Evolutionary conservation across 2,888 invertebrate genomes (phyloP).

Genomic region (Branchipolynoe longqiensis): DNA sequence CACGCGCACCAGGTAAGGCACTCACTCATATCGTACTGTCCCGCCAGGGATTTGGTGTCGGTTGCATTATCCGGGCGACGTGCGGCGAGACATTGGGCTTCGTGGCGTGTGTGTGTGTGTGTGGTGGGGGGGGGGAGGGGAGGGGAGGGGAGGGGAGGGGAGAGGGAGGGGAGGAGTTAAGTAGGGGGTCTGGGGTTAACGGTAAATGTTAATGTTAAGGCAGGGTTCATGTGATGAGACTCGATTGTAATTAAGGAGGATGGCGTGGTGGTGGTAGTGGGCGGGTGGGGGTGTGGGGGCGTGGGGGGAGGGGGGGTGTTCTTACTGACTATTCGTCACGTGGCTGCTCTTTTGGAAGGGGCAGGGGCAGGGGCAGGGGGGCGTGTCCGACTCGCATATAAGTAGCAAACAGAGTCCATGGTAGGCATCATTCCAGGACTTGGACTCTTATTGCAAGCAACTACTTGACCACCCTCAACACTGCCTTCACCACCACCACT

Average conservation of each 20-base stretch:
- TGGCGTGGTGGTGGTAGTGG: no score
- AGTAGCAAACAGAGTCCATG: not conserved
- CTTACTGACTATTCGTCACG: no score
- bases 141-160: no score
- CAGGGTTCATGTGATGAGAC: not conserved
- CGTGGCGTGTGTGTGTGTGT: not conserved
- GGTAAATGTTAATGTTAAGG: not conserved
- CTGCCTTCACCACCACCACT: not conserved
- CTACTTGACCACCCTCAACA: conserved; percentile 12
- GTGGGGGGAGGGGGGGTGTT: no score
- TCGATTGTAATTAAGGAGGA: no score
- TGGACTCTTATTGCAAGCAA: not conserved
- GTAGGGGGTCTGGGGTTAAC: not conserved
- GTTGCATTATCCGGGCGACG: no score
- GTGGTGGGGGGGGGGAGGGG: conserved; percentile 1
- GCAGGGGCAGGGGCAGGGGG: no score
- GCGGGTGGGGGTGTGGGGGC: no score
- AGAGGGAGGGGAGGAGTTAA: not conserved
- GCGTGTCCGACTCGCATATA: no score
- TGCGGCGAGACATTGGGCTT: no score
- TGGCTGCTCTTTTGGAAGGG: no score
- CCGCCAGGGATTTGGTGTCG: conserved; percentile 10
- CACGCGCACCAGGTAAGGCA: no score
- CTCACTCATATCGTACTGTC: conserved; percentile 5
- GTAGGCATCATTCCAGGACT: not conserved